Conservation (phyloP, 2,797 vertebrate species). For the Oreortyx pictus region DNA sequence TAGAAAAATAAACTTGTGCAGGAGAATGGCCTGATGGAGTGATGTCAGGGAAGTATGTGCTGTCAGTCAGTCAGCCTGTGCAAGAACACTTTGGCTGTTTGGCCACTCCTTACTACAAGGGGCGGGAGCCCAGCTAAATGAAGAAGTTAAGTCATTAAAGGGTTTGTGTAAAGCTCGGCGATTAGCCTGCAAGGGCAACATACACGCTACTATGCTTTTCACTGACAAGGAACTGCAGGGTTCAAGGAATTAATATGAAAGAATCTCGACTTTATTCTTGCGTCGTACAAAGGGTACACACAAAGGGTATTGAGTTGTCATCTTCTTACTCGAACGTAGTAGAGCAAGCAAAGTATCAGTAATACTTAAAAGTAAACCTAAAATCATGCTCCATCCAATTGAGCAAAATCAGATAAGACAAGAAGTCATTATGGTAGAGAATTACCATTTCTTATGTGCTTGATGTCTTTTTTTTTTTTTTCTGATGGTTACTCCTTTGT, state of each 20-base stretch:
- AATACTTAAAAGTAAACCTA: background rate
- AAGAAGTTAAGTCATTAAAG: background rate
- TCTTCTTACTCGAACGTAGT: background rate
- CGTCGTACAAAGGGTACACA: background rate
- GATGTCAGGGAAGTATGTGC: background rate
- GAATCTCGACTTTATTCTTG: background rate
- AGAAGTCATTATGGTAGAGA: background rate
- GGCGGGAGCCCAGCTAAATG: background rate
- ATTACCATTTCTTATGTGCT: background rate
- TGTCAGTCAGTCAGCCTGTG: background rate
- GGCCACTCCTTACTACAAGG: background rate
- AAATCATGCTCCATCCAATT: background rate
- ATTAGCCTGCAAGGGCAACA: background rate
- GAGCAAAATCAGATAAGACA: background rate
- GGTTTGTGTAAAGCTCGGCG: background rate
- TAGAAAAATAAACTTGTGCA: conserved; percentile 15
- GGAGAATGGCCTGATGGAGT: background rate
- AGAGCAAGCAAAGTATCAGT: background rate
- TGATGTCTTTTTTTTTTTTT: background rate
- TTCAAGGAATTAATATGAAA: conserved; percentile 1
- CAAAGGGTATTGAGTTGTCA: background rate
- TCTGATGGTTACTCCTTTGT: background rate
- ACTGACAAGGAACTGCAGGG: background rate
- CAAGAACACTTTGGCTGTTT: background rate
- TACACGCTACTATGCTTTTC: background rate